A percentile compares a stretch with the other conserved stretches of the same genome.
Evolutionary conservation across 2,888 invertebrate genomes (phyloP).

Genomic region (Lepetodrilus schrolli): DNA sequence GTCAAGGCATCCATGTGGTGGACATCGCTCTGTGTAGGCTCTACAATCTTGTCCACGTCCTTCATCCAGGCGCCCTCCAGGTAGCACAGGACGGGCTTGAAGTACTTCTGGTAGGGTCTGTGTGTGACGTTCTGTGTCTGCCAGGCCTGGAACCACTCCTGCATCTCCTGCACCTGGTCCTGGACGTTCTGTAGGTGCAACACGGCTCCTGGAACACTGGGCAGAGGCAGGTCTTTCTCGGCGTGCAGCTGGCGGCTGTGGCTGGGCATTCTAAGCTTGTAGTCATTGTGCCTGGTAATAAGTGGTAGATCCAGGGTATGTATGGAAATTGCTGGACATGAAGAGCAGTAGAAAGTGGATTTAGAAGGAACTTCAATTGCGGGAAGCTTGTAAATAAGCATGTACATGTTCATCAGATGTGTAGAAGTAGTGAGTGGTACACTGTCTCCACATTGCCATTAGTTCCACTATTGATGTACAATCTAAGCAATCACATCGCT

Average conservation of each 20-base stretch:
- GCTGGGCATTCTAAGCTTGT: constrained; percentile 59
- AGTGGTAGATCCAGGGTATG: background rate
- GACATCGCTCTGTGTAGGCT: constrained; percentile 64
- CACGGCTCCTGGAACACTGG: constrained; percentile 61
- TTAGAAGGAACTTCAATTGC: too few species aligned
- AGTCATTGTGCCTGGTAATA: constrained; percentile 62
- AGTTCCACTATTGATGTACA: too few species aligned
- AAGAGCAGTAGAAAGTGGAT: background rate
- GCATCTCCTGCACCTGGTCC: constrained; percentile 61
- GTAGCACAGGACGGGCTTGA: constrained; percentile 64
- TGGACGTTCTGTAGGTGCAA: constrained; percentile 42
- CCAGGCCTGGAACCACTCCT: constrained; percentile 67
- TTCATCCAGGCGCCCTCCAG: constrained; percentile 67
- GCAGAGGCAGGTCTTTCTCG: constrained; percentile 61
- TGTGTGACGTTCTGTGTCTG: constrained; percentile 49
- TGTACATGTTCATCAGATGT: too few species aligned
- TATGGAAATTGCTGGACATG: background rate
- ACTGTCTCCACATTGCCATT: too few species aligned
- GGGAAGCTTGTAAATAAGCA: too few species aligned
- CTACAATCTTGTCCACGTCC: constrained; percentile 50
- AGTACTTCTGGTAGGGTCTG: constrained; percentile 60
- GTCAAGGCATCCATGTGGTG: constrained; percentile 60
- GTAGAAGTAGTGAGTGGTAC: too few species aligned
- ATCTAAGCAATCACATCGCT: too few species aligned
- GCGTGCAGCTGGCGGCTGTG: constrained; percentile 46